Evolutionary conservation across 2,888 invertebrate genomes (phyloP).

Genomic region (Nomada flava): DNA sequence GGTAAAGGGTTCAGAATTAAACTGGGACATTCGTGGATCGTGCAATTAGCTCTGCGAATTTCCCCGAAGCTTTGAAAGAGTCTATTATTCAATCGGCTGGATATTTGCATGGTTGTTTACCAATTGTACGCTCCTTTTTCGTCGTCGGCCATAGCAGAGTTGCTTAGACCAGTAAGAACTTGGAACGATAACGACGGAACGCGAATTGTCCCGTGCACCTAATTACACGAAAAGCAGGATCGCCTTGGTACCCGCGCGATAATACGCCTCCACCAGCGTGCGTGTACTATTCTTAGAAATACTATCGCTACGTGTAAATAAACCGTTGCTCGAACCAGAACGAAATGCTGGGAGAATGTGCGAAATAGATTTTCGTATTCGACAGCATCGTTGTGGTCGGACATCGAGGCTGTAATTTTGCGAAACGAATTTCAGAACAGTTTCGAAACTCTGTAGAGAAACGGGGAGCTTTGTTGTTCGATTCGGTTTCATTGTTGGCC

Average conservation of each 20-base stretch:
- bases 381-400: too few relatives aligned
- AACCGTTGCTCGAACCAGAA: conserved; percentile 40
- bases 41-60: too few relatives aligned
- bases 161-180: neutral
- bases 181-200: conserved; percentile 12
- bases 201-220: conserved; percentile 5
- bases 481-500: neutral
- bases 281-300: conserved; percentile 52
- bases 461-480: neutral
- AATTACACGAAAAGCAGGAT: conserved; percentile 61
- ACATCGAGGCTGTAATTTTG: too few relatives aligned
- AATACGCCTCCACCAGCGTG: conserved; percentile 31
- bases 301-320: conserved; percentile 55
- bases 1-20: too few relatives aligned
- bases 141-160: neutral
- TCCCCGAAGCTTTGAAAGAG: too few relatives aligned
- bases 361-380: conserved; percentile 12
- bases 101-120: neutral
- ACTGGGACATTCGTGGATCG: too few relatives aligned
- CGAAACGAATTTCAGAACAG: neutral
- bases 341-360: conserved; percentile 38
- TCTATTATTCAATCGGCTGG: neutral
- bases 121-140: neutral
- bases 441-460: neutral
- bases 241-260: conserved; percentile 63